Conservation (phyloP, 2,888 invertebrate species). For the Scaptodrosophila latifasciaeformis region DNA sequence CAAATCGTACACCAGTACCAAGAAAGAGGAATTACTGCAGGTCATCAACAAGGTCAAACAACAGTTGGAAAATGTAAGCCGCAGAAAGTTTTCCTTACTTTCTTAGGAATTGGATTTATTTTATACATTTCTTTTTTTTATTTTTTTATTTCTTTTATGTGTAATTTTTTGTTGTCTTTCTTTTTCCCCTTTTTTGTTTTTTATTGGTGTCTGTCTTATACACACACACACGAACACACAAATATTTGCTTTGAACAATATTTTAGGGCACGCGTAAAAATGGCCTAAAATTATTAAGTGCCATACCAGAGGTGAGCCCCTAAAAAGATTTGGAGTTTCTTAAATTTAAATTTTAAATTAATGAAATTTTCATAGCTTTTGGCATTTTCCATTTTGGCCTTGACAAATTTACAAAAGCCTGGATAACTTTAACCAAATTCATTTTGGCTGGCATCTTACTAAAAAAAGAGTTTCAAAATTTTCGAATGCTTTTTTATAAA, state of each 20-base stretch:
- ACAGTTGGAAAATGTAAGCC: conserved; percentile 89
- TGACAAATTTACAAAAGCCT: too few relatives aligned
- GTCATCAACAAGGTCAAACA: conserved; percentile 89
- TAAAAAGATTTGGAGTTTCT: neutral
- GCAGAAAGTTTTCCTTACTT: neutral
- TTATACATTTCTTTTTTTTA: conserved; percentile 8
- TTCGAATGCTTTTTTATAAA: too few relatives aligned
- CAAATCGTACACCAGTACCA: conserved; percentile 75
- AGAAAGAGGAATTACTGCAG: conserved; percentile 85
- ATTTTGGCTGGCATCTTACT: too few relatives aligned
- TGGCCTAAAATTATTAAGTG: conserved; percentile 72
- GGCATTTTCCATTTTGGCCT: too few relatives aligned
- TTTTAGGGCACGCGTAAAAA: conserved; percentile 73
- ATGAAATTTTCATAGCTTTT: too few relatives aligned
- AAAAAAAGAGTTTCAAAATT: too few relatives aligned
- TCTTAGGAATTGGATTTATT: neutral
- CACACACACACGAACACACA: conserved; percentile 29
- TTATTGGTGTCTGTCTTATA: conserved; percentile 16
- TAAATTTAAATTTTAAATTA: too few relatives aligned
- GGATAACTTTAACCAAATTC: too few relatives aligned
- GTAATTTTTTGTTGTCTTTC: conserved; percentile 19
- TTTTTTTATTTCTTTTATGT: too few relatives aligned
- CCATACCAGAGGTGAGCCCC: conserved; percentile 74
- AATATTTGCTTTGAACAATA: conserved; percentile 32
- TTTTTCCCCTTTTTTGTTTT: conserved; percentile 32